Conservation (phyloP, 2,888 invertebrate species). For the Agapostemon virescens region DNA sequence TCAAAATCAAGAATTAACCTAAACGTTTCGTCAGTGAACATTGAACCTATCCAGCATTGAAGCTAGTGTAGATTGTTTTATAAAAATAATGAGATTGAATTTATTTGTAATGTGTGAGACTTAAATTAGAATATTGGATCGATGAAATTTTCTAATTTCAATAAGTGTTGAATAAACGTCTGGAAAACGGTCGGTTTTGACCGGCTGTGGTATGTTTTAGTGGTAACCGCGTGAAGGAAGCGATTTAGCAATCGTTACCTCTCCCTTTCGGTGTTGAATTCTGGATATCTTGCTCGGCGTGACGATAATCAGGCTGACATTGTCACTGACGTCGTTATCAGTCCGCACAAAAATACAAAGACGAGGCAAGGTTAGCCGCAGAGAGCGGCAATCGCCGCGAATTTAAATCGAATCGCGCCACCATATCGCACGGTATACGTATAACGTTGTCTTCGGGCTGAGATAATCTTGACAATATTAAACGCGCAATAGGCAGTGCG, state of each 20-base stretch:
- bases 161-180: no score
- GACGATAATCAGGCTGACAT: constrained; percentile 55
- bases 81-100: no score
- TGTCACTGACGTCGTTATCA: constrained; percentile 53
- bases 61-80: no score
- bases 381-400: constrained; percentile 16
- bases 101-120: no score
- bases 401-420: constrained; percentile 18
- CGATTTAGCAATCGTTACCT: constrained; percentile 33
- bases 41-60: no score
- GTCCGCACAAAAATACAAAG: not conserved
- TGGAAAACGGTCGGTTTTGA: no score
- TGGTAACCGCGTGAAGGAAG: constrained; percentile 36
- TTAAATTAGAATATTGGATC: no score
- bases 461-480: constrained; percentile 64
- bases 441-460: constrained; percentile 24
- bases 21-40: constrained; percentile 42
- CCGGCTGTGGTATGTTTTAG: no score
- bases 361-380: not conserved
- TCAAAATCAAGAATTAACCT: not conserved
- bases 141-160: no score
- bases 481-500: constrained; percentile 59
- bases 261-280: constrained; percentile 4
- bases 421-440: not conserved
- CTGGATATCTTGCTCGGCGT: constrained; percentile 42